Evolutionary conservation across 2,888 invertebrate species (phyloP).

Genomic region (Cryptus viduatorius): DNA sequence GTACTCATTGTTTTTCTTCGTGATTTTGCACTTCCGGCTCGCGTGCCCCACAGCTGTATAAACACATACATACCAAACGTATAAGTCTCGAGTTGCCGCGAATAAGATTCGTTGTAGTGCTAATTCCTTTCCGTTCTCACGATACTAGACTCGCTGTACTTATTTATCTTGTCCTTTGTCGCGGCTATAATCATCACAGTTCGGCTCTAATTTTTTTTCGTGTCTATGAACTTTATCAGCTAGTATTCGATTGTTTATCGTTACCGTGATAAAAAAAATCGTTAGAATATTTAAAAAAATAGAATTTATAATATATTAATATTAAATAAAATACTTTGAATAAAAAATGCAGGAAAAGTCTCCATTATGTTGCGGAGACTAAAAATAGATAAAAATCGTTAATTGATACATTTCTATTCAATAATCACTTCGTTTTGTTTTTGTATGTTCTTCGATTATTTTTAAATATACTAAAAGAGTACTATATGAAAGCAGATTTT

Average conservation of each 20-base stretch:
- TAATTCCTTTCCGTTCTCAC: slow-evolving; percentile 62
- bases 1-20: background rate
- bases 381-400: too few species aligned
- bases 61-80: slow-evolving; percentile 25
- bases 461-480: too few species aligned
- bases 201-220: background rate
- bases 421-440: too few species aligned
- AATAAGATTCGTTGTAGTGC: background rate
- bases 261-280: too few species aligned
- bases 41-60: slow-evolving; percentile 22
- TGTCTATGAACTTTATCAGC: background rate
- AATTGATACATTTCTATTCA: too few species aligned
- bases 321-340: too few species aligned
- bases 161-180: background rate
- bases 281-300: too few species aligned
- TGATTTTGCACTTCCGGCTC: slow-evolving; percentile 43
- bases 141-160: background rate
- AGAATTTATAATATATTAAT: too few species aligned
- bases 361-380: too few species aligned
- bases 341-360: too few species aligned
- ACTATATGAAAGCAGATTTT: too few species aligned
- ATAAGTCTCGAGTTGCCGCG: slow-evolving; percentile 17
- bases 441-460: background rate
- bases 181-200: slow-evolving; percentile 3
- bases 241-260: background rate